Evolutionary conservation across 1,140 invertebrate species (phyloP).

Genomic region (Philopotamus ludificatus): DNA sequence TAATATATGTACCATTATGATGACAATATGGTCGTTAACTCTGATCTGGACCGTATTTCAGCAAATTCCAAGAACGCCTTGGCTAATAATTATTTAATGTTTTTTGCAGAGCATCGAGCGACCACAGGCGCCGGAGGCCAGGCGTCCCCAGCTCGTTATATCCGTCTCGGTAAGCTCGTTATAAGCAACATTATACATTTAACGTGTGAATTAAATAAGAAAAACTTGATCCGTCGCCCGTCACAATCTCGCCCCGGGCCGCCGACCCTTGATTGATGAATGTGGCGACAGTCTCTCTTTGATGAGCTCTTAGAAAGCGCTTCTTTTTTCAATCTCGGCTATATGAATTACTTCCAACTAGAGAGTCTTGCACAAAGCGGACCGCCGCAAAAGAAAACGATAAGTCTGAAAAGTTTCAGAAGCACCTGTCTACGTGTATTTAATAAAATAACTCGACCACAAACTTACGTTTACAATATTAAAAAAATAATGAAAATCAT

Average conservation of each 20-base stretch:
- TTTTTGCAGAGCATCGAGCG: too few species aligned
- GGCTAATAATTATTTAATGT: too few species aligned
- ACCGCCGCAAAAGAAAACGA: too few species aligned
- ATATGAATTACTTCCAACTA: background rate
- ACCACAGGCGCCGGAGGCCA: background rate
- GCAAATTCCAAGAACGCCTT: too few species aligned
- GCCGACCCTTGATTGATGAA: constrained; percentile 10
- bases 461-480: too few species aligned
- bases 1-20: too few species aligned
- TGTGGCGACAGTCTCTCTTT: background rate
- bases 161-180: constrained; percentile 30
- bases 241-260: background rate
- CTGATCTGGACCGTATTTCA: too few species aligned
- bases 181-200: constrained; percentile 8
- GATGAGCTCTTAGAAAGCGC: constrained; percentile 15
- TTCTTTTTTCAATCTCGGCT: background rate
- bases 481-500: too few species aligned
- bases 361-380: background rate
- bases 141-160: constrained; percentile 16
- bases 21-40: too few species aligned
- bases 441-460: too few species aligned
- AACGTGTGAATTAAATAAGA: constrained; percentile 27
- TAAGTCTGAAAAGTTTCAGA: too few species aligned
- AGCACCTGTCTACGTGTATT: too few species aligned
- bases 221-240: constrained; percentile 16